phyloP scores from a whole-genome alignment of 2,888 invertebrate genomes.

The Pristionchus fissidentatus region DNA sequence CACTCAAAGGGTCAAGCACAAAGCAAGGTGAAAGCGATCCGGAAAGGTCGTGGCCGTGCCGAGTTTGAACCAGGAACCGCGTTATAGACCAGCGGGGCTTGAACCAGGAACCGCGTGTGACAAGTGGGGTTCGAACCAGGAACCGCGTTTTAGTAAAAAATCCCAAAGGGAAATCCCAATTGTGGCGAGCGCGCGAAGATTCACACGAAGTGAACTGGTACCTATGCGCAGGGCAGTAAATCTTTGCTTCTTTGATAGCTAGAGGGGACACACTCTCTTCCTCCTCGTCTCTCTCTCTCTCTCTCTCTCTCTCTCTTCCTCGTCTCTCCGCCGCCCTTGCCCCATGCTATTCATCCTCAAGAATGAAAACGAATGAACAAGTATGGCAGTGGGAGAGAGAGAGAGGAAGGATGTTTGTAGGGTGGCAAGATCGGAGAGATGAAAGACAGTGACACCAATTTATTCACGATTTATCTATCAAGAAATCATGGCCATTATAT shows the following conservation, averaged over 20 bases:
- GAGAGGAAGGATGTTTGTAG: neutral
- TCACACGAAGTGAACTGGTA: neutral
- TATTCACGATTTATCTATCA: no score
- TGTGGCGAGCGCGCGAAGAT: neutral
- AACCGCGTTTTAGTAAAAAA: neutral
- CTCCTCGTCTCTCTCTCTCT: neutral
- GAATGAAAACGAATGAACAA: conserved; percentile 41
- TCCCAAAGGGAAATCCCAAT: neutral
- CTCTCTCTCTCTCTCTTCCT: neutral
- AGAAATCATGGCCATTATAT: no score
- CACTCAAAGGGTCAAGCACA: conserved; percentile 38
- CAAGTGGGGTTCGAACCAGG: neutral
- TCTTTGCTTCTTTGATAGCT: conserved; percentile 30
- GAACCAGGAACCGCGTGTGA: neutral
- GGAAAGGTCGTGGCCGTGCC: neutral
- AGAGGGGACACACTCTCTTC: neutral
- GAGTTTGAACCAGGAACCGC: neutral
- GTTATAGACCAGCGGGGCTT: neutral
- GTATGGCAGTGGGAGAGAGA: conserved; percentile 16
- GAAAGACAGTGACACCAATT: no score
- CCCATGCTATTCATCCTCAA: conserved; percentile 42
- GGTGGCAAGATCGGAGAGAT: no score
- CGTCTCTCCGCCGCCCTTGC: no score
- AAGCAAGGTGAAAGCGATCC: neutral
- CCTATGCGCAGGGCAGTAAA: conserved; percentile 24